These are phyloP conservation scores for Cladorhizidae sp. DNA, from an alignment of 37 sponge, comb jelly and placozoan genomes.

Conservation along the genomic window DNA sequence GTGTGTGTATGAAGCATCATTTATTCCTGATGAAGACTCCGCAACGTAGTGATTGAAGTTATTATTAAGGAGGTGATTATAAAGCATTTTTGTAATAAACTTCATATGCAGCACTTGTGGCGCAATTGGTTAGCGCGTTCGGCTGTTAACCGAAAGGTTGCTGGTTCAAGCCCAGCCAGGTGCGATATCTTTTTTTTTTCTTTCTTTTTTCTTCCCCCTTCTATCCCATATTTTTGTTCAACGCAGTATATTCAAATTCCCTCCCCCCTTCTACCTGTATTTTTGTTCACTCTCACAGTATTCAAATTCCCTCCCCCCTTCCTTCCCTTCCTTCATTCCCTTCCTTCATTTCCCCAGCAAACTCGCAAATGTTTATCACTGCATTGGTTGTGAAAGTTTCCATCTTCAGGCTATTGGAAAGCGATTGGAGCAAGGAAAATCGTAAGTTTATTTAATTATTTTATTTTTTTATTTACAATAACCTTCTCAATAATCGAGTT, in stretches of 20 bases:
- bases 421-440: constrained; percentile 36
- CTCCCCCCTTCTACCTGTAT: too few relatives aligned
- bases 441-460: constrained; percentile 30
- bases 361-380: constrained; percentile 85
- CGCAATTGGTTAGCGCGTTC: constrained; percentile 38
- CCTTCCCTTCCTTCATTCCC: too few relatives aligned
- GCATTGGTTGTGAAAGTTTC: constrained; percentile 89
- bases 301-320: too few relatives aligned
- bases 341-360: constrained; percentile 47
- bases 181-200: constrained; percentile 1
- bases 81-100: too few relatives aligned
- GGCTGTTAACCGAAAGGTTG: constrained; percentile 40
- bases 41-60: too few relatives aligned
- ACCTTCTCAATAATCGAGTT: too few relatives aligned
- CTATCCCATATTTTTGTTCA: background rate
- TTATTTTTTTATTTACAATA: background rate
- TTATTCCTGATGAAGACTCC: too few relatives aligned
- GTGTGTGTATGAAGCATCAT: background rate
- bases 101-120: too few relatives aligned
- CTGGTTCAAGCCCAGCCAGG: constrained; percentile 38
- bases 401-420: constrained; percentile 86
- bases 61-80: too few relatives aligned
- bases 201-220: too few relatives aligned
- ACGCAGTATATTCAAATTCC: too few relatives aligned
- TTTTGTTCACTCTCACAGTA: too few relatives aligned